These are phyloP conservation scores for Alcedo quadribrachys DNA, from an alignment of 2,797 vertebrate species.

Conservation along the genomic window DNA sequence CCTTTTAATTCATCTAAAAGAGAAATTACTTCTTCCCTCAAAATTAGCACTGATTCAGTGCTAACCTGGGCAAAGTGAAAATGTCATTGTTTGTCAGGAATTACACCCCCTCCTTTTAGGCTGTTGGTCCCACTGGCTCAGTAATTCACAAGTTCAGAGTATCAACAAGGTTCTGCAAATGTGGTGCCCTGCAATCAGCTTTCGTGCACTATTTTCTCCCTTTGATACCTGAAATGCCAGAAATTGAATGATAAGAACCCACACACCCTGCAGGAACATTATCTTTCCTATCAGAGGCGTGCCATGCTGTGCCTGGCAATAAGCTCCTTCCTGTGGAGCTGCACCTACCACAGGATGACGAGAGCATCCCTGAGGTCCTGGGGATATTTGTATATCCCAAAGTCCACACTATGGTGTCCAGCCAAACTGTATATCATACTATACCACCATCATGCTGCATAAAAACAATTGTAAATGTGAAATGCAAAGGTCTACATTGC, in stretches of 20 bases:
- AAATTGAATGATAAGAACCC: not conserved
- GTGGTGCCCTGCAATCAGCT: not conserved
- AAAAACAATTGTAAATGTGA: not conserved
- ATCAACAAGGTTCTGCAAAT: not conserved
- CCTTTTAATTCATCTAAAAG: constrained; percentile 9
- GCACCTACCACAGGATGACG: not conserved
- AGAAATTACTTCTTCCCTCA: constrained; percentile 18
- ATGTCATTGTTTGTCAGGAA: not conserved
- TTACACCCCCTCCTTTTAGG: not conserved
- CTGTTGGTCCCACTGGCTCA: not conserved
- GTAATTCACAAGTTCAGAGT: not conserved
- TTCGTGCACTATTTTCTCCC: not conserved
- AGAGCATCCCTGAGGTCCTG: not conserved
- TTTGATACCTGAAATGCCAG: not conserved
- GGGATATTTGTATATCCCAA: not conserved
- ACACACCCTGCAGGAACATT: not conserved
- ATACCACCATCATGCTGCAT: not conserved
- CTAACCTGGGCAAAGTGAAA: not conserved
- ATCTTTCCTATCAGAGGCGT: not conserved
- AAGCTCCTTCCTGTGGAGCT: not conserved
- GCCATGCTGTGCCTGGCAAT: not conserved
- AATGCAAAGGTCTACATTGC: not conserved
- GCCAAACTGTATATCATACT: not conserved
- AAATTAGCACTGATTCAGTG: not conserved
- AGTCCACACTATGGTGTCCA: not conserved